Evolutionary conservation across 64 coral and sea anemone genomes (phyloP), one percentile per base, ranked within the genome.

Genomic region (Montipora efflorescens): DNA sequence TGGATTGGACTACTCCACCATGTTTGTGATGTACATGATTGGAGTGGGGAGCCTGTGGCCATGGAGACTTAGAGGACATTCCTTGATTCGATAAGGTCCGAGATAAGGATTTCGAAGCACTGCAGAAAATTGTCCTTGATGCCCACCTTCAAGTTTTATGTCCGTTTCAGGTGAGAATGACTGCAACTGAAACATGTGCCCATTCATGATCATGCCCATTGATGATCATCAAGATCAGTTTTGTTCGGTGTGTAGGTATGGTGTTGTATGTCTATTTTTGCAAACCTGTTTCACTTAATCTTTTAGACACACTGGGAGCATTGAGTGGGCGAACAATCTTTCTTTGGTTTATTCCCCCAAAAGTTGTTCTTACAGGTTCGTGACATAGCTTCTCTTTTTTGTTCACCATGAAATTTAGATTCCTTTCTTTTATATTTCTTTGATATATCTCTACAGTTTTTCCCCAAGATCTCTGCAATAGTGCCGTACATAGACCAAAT

Each of bases 21-120:
- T 43, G 72, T 89, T 15, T 89, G 87, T 47, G 59, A 89, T 22
- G 87, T 52, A 14, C 87, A 59, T 53, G 72, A 89, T 8, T 89
- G 87, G 87, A 76, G 18, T 18, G 87, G 87, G 87, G 87, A 14
- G 14, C 5, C 19, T 89, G 87, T 25, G 43, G 25, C 21, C 74
- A 76, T 76, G 74, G 43, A 8, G 74, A 76, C 28, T 76, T 76
- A 5, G 74, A 76, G 36, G 74, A 76, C 13, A 76, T 90, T 44
- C 53, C 89, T 57, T 90, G 76, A 59, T 90, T 90, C 81, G 77
- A 81, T 21, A 11, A 58, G n/a, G n/a, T n/a, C 10, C 59, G 89
- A 43, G 89, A 90, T 20, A 90, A 90, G 66, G 89, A 90, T 50
- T 90, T 80, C 28, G 75, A 16, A 66, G 49, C 89, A n/a, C 23